Percentiles rank a stretch among this genome's conserved stretches.
Evolutionary conservation across 1,140 invertebrate genomes (phyloP).

Genomic region (Philopotamus ludificatus): DNA sequence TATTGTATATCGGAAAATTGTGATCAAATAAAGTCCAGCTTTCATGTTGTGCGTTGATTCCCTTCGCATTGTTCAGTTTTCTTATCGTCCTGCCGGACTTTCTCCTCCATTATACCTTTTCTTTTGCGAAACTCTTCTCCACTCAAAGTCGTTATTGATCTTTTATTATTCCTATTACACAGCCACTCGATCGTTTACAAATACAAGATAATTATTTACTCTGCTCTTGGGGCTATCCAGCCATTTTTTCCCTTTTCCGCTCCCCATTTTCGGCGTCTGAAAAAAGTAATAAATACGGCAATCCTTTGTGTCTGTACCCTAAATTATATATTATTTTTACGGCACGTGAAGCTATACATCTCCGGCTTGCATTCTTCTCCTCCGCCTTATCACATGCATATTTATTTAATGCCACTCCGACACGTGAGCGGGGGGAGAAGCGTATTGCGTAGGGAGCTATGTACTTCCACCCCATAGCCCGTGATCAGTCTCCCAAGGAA

Average conservation of each 20-base stretch:
- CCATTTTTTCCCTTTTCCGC: too few species aligned
- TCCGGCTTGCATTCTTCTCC: too few species aligned
- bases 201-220: background rate
- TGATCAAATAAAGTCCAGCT: too few species aligned
- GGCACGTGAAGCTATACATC: too few species aligned
- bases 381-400: too few species aligned
- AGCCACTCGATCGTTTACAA: background rate
- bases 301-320: too few species aligned
- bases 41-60: background rate
- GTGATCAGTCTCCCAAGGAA: background rate
- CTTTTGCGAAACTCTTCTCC: background rate
- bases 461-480: background rate
- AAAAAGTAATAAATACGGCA: too few species aligned
- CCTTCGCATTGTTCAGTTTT: background rate
- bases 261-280: background rate
- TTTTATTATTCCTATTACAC: background rate
- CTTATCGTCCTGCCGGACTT: background rate
- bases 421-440: too few species aligned
- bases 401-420: too few species aligned
- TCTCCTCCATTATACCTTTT: too few species aligned
- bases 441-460: background rate
- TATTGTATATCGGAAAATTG: too few species aligned
- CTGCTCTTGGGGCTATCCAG: background rate
- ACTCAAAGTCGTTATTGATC: background rate
- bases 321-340: too few species aligned